phyloP scores from a whole-genome alignment of 2,797 vertebrate genomes.

The Bradypodion pumilum region DNA sequence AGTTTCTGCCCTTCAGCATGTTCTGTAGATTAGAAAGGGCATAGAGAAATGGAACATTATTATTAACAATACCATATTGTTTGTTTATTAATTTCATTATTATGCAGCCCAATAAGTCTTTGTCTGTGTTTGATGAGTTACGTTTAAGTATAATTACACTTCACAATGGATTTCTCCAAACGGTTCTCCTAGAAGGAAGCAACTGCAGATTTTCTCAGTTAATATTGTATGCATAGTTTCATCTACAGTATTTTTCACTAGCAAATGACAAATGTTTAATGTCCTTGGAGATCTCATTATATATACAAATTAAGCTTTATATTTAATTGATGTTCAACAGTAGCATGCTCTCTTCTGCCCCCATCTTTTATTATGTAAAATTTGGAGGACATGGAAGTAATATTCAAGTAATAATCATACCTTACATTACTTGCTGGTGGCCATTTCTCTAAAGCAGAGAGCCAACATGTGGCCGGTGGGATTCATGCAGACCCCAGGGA shows the following conservation, averaged over 20 bases:
- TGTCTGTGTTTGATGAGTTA: conserved; percentile 7
- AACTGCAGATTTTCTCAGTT: neutral
- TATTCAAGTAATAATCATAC: conserved; percentile 5
- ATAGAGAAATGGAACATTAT: conserved; percentile 12
- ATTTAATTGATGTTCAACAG: conserved; percentile 14
- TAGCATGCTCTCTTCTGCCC: neutral
- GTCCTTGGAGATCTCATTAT: conserved; percentile 31
- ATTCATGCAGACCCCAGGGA: too few species aligned
- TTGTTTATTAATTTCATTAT: conserved; percentile 23
- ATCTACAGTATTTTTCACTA: conserved; percentile 13
- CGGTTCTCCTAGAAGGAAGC: conserved; percentile 10
- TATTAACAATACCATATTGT: conserved; percentile 6
- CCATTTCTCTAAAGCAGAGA: neutral
- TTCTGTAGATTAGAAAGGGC: conserved; percentile 15
- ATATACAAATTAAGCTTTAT: conserved; percentile 16
- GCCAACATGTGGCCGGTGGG: too few species aligned
- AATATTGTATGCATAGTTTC: conserved; percentile 13
- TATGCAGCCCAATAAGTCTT: conserved; percentile 1
- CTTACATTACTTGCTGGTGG: neutral
- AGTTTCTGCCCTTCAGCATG: neutral
- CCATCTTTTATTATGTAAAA: neutral
- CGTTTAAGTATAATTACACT: conserved; percentile 13
- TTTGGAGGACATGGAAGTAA: neutral
- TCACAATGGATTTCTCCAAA: conserved; percentile 22
- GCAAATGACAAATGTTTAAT: conserved; percentile 29